Percentiles rank a stretch among this genome's conserved stretches.
phyloP scores from a whole-genome alignment of 2,113 vertebrate species.

The Erythrolamprus reginae region DNA sequence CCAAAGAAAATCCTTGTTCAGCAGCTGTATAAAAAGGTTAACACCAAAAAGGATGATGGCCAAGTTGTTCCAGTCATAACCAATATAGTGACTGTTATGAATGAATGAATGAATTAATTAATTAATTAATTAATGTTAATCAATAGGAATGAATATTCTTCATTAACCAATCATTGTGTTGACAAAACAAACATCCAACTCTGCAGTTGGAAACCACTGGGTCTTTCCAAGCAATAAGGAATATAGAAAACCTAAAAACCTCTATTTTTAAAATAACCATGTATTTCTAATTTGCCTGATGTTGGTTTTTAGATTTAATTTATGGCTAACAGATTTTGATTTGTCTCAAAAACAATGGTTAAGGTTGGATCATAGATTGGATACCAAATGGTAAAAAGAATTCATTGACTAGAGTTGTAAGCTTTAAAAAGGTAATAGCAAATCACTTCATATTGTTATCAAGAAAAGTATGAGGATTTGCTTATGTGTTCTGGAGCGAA shows the following conservation, averaged over 20 bases:
- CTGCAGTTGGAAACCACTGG: background rate
- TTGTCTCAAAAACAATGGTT: background rate
- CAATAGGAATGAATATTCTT: background rate
- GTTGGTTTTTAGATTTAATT: background rate
- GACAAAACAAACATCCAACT: background rate
- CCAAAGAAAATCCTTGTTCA: background rate
- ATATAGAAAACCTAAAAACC: background rate
- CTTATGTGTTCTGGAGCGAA: background rate
- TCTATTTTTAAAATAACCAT: background rate
- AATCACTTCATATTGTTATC: background rate
- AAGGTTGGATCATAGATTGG: background rate
- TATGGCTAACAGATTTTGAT: background rate
- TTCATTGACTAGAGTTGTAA: background rate
- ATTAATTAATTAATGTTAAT: too few relatives aligned
- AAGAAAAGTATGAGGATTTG: background rate
- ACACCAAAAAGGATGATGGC: too few relatives aligned
- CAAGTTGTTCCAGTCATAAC: background rate
- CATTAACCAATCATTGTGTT: background rate
- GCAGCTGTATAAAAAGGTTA: background rate
- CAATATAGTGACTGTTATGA: background rate
- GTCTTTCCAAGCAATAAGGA: background rate
- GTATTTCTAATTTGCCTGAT: background rate
- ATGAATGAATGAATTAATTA: background rate
- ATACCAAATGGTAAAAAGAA: background rate
- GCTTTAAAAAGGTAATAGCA: background rate